Evolutionary conservation across 1,140 invertebrate species (phyloP), one percentile per base, ranked within the genome.

Genomic region (Aphaenogaster rudis): DNA sequence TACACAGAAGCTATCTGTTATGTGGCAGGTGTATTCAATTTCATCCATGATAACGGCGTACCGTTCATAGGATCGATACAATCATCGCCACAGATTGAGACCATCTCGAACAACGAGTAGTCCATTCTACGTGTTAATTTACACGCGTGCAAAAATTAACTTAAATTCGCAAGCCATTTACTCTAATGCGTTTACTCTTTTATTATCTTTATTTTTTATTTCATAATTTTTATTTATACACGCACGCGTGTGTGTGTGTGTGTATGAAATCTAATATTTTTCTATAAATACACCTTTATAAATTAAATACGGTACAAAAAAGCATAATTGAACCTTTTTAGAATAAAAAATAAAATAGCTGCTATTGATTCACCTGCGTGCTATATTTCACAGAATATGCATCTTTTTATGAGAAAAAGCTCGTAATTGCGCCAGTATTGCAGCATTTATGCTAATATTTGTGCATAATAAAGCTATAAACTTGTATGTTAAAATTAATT

Each of bases 11-110:
- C 54, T 69, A 81, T 81, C 15, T 13, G 6, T 42, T 13, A 3
- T 39, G n/a, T 48, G 15, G 9, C 39, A 63, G 28, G 36, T 69
- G 50, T 57, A 42, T 81, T 13, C 64, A 81, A 81, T 81, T 71
- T 81, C 48, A 54, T 21, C 11, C 50, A 39, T 57, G 17, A 42
- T 54, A 54, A 42, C 15, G 50, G 33, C n/a, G 7, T 33, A 5
- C 11, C 2, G 8, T n/a, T 54, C n/a, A 54, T 1, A 42, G 15
- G 3, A 42, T 81, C 50, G 15, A 71, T 80, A 28, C 15, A 45
- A 17, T 45, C 39, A 69, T 54, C 15, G 50, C 36, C 9, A 57
- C 52, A 57, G 36, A 71, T 57, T 57, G 36, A 71, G 11, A 42
- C 15, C 36, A 71, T 17, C 28, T 39, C 15, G 36, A 39, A 11